Evolutionary conservation across 2,113 vertebrate species (phyloP).

Genomic region (Gambusia affinis): DNA sequence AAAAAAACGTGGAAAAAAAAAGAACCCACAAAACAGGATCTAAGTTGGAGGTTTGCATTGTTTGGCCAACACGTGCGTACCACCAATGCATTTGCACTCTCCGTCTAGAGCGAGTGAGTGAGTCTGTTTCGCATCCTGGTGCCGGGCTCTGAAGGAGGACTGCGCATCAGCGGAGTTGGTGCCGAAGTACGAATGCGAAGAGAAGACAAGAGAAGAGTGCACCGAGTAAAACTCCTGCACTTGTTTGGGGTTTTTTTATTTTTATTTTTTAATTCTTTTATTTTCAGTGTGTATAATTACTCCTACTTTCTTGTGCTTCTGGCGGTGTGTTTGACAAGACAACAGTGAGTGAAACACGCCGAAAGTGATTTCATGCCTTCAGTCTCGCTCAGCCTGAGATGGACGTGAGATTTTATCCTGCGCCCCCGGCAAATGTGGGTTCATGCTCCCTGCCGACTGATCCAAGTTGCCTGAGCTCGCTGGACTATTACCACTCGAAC

Average conservation of each 20-base stretch:
- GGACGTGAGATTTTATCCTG: constrained; percentile 93
- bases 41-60: constrained; percentile 63
- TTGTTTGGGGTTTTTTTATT: constrained; percentile 37
- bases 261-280: not conserved
- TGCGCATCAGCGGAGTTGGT: constrained; percentile 79
- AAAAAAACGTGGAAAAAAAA: not conserved
- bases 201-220: constrained; percentile 62
- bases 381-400: constrained; percentile 82
- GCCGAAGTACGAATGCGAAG: constrained; percentile 80
- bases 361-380: constrained; percentile 82
- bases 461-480: constrained; percentile 87
- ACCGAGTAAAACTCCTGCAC: constrained; percentile 68
- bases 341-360: constrained; percentile 77
- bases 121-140: constrained; percentile 55
- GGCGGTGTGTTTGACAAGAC: constrained; percentile 67
- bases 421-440: constrained; percentile 89
- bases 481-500: constrained; percentile 95
- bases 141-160: constrained; percentile 56
- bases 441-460: constrained; percentile 89
- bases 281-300: not conserved
- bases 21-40: constrained; percentile 43
- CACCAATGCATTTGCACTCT: constrained; percentile 46
- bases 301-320: constrained; percentile 26
- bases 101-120: constrained; percentile 46
- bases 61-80: constrained; percentile 67